Conservation (phyloP, 92 coral and sea anemone genomes). For the Plumapathes pennacea region DNA sequence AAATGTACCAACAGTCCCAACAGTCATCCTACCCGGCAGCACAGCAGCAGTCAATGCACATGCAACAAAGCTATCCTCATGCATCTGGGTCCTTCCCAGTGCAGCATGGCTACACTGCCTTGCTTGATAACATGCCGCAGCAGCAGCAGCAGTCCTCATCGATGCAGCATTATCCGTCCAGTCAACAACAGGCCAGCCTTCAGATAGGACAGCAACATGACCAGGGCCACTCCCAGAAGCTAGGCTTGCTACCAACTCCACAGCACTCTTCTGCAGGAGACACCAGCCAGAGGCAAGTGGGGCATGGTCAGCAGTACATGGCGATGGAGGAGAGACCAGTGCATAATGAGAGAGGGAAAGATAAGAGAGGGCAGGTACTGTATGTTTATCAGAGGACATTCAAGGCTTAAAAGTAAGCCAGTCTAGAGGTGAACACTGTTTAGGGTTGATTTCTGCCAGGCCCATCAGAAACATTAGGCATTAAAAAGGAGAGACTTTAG, state of each 20-base stretch:
- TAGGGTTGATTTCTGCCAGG: background rate
- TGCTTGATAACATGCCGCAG: conserved; percentile 29
- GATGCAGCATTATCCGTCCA: conserved; percentile 6
- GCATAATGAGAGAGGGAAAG: too few relatives aligned
- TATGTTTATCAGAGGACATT: too few relatives aligned
- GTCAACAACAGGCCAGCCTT: conserved; percentile 5
- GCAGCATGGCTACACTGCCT: too few relatives aligned
- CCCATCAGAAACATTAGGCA: conserved; percentile 17
- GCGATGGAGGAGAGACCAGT: conserved; percentile 17
- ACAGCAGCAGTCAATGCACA: conserved; percentile 26
- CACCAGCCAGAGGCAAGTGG: conserved; percentile 43
- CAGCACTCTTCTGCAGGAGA: conserved; percentile 33
- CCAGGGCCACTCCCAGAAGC: conserved; percentile 16
- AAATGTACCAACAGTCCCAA: conserved; percentile 53
- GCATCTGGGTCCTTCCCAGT: conserved; percentile 1
- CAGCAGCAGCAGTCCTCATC: conserved; percentile 30
- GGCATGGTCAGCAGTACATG: conserved; percentile 26
- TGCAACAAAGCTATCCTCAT: conserved; percentile 44
- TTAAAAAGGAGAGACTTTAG: too few relatives aligned
- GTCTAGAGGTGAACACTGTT: too few relatives aligned
- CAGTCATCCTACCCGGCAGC: conserved; percentile 52
- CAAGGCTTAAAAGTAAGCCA: too few relatives aligned
- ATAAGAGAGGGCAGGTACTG: too few relatives aligned
- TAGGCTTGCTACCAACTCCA: conserved; percentile 4
- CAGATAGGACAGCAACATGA: conserved; percentile 10